Conservation (phyloP, 2,888 invertebrate genomes). For the Drosophila limbata region DNA sequence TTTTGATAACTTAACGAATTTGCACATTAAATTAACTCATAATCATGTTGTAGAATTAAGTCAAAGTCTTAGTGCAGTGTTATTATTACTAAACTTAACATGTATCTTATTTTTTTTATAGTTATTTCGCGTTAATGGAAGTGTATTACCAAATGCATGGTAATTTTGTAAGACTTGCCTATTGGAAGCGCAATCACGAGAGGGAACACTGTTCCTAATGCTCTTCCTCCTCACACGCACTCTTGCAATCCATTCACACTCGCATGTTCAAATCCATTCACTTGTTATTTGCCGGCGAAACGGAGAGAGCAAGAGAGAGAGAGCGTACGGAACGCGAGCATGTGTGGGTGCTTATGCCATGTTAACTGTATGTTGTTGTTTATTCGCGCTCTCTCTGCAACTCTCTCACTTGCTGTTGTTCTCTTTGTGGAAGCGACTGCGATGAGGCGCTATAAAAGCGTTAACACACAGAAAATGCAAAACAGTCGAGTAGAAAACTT, state of each 20-base stretch:
- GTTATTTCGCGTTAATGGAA: background rate
- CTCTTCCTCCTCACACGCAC: constrained; percentile 27
- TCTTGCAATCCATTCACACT: constrained; percentile 27
- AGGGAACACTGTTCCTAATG: constrained; percentile 18
- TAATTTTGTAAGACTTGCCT: background rate
- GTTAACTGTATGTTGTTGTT: constrained; percentile 25
- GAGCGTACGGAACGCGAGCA: constrained; percentile 16
- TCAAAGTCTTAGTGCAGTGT: background rate
- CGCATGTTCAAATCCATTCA: constrained; percentile 40
- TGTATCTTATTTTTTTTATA: background rate
- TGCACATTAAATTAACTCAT: background rate
- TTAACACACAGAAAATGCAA: constrained; percentile 62
- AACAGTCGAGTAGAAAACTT: constrained; percentile 67
- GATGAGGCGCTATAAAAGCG: constrained; percentile 64
- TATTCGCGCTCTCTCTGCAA: background rate
- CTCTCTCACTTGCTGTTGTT: constrained; percentile 21
- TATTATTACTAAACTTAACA: background rate
- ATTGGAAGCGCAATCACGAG: constrained; percentile 24
- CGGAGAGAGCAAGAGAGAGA: constrained; percentile 4
- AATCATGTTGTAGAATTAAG: background rate
- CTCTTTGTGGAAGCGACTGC: constrained; percentile 40
- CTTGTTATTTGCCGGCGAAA: constrained; percentile 40
- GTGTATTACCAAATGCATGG: constrained; percentile 1
- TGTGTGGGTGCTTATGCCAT: constrained; percentile 51
- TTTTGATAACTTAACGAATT: background rate